Evolutionary conservation across 2,888 invertebrate species (phyloP).

Genomic region (Drosophila putrida): DNA sequence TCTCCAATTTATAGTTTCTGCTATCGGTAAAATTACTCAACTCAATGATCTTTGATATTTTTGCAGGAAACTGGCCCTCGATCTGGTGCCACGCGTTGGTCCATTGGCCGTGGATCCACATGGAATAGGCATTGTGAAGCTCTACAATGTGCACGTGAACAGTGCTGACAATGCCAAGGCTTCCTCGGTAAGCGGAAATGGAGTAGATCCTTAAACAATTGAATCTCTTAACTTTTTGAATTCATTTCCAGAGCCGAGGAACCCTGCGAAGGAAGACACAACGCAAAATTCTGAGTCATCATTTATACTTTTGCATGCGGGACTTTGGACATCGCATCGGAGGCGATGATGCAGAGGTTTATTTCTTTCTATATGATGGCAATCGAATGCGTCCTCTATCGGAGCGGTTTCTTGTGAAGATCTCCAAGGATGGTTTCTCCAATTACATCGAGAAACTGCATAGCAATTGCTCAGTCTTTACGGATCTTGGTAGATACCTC

Average conservation of each 20-base stretch:
- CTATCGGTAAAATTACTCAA: conserved; percentile 35
- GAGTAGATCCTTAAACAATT: not conserved
- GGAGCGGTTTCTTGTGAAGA: conserved; percentile 94
- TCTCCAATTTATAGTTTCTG: conserved; percentile 18
- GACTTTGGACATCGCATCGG: conserved; percentile 95
- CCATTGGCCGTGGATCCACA: conserved; percentile 96
- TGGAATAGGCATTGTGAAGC: conserved; percentile 94
- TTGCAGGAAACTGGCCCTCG: conserved; percentile 94
- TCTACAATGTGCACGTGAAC: conserved; percentile 92
- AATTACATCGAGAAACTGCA: conserved; percentile 95
- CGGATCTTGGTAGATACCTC: conserved; percentile 87
- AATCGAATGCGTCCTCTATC: conserved; percentile 91
- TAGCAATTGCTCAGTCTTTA: conserved; percentile 95
- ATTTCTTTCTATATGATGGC: conserved; percentile 93
- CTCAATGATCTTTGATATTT: conserved; percentile 63
- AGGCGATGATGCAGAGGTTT: conserved; percentile 95
- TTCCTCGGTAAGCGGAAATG: conserved; percentile 88
- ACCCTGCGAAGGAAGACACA: conserved; percentile 83
- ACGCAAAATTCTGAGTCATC: conserved; percentile 88
- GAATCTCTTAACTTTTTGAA: not conserved
- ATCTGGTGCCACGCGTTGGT: conserved; percentile 95
- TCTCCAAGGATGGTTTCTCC: conserved; percentile 95
- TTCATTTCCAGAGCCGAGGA: conserved; percentile 83
- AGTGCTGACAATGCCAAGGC: conserved; percentile 90
- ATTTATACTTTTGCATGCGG: conserved; percentile 94